Conservation (phyloP, 2,888 invertebrate species). For the Chymomyza procnemis region DNA sequence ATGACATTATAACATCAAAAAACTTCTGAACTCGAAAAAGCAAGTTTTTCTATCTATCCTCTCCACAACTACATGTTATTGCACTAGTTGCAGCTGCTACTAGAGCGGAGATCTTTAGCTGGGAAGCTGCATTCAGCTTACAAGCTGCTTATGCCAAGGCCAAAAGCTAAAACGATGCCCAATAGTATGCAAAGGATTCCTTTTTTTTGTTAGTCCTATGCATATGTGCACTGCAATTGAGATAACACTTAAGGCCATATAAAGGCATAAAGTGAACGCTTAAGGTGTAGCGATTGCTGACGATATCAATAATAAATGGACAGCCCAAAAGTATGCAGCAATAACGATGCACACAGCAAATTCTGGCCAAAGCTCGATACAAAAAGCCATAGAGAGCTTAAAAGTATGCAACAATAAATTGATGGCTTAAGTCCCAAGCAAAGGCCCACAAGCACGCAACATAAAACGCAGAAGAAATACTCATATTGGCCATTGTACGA, state of each 20-base stretch:
- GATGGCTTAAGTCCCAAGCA: conserved; percentile 36
- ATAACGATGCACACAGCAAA: neutral
- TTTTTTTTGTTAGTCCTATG: conserved; percentile 9
- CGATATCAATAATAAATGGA: conserved; percentile 57
- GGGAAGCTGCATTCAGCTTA: neutral
- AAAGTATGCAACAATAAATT: conserved; percentile 54
- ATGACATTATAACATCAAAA: no score
- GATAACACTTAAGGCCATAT: conserved; percentile 53
- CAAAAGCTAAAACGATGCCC: conserved; percentile 13
- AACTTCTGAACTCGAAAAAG: no score
- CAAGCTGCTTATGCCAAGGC: conserved; percentile 15
- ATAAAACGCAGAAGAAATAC: conserved; percentile 29
- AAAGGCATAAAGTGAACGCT: conserved; percentile 58
- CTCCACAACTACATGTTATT: no score
- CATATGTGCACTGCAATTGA: conserved; percentile 12
- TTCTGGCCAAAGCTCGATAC: neutral
- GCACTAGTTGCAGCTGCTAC: no score
- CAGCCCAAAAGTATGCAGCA: neutral
- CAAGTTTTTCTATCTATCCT: no score
- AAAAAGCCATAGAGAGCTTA: conserved; percentile 48
- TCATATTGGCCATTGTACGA: conserved; percentile 2
- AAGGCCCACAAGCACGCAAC: conserved; percentile 25
- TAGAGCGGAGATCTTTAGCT: no score
- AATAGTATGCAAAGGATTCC: neutral
- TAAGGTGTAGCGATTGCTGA: conserved; percentile 43